Conservation (phyloP, 2,113 vertebrate genomes). For the Numida meleagris region DNA sequence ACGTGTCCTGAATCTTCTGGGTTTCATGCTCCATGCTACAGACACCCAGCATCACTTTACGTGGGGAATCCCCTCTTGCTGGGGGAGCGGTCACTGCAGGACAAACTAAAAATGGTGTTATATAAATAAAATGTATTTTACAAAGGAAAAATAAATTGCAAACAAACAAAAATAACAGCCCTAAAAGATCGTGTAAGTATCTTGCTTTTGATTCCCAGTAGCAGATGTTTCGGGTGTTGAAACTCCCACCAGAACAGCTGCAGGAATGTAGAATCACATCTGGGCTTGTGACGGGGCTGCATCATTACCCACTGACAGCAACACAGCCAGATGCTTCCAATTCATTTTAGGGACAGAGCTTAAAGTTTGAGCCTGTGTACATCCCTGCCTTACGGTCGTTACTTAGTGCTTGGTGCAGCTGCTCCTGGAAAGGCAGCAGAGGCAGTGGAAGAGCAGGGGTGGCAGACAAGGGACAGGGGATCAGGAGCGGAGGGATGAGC, state of each 20-base stretch:
- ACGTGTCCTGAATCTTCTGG: not conserved
- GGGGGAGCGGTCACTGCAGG: slow-evolving; percentile 14
- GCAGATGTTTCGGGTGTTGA: slow-evolving; percentile 82
- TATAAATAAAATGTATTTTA: slow-evolving; percentile 67
- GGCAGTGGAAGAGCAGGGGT: not conserved
- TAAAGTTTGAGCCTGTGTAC: slow-evolving; percentile 54
- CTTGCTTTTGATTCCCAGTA: slow-evolving; percentile 76
- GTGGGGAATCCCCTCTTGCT: not conserved
- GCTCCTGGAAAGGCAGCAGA: not conserved
- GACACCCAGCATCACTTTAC: fast-evolving
- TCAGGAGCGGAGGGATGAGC: not conserved
- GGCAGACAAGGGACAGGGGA: not conserved
- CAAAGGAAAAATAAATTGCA: slow-evolving; percentile 33
- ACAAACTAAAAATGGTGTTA: not conserved
- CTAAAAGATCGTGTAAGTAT: slow-evolving; percentile 73
- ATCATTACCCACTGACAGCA: slow-evolving; percentile 81
- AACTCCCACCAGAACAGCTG: slow-evolving; percentile 85
- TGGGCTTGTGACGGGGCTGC: slow-evolving; percentile 76
- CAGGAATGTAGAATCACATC: slow-evolving; percentile 84
- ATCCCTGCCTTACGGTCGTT: not conserved
- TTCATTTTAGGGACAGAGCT: slow-evolving; percentile 75
- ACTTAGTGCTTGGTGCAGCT: not conserved
- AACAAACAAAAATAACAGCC: slow-evolving; percentile 66
- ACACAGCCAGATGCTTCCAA: slow-evolving; percentile 80
- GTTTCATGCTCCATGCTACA: not conserved